Evolutionary conservation across 2,888 invertebrate genomes (phyloP).

Genomic region (Drosophila vallismaia): DNA sequence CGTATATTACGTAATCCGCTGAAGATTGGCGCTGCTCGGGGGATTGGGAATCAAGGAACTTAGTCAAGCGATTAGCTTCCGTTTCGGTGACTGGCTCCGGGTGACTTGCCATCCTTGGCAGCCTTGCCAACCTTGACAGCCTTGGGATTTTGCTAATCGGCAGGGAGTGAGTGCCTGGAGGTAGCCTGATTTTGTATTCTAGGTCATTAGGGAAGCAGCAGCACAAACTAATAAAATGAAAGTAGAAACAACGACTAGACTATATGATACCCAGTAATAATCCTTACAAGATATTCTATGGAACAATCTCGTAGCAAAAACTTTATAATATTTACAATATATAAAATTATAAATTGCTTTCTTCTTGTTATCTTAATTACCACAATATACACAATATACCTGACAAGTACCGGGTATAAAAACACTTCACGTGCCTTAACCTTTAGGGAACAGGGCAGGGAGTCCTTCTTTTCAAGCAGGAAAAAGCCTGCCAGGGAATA

Average conservation of each 20-base stretch:
- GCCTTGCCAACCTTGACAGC: constrained; percentile 53
- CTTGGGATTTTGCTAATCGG: constrained; percentile 55
- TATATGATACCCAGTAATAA: neutral
- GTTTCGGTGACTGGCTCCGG: constrained; percentile 58
- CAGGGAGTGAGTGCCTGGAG: constrained; percentile 9
- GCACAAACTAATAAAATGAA: neutral
- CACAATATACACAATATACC: neutral
- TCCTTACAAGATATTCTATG: neutral
- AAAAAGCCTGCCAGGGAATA: constrained; percentile 39
- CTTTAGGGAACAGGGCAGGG: neutral
- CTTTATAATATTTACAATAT: neutral
- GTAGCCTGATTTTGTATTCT: constrained; percentile 55
- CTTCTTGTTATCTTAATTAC: too few species aligned
- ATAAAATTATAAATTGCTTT: too few species aligned
- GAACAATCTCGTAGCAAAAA: neutral
- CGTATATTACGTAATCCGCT: constrained; percentile 36
- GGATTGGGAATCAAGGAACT: constrained; percentile 49
- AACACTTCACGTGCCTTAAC: neutral
- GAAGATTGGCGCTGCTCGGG: constrained; percentile 7
- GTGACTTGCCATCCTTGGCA: constrained; percentile 58
- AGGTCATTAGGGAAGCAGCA: constrained; percentile 67
- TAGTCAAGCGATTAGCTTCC: constrained; percentile 76
- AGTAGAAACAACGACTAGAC: neutral
- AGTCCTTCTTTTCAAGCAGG: constrained; percentile 15
- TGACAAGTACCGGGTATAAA: neutral